Evolutionary conservation across 2,113 vertebrate genomes (phyloP).

Genomic region (Vidua macroura): DNA sequence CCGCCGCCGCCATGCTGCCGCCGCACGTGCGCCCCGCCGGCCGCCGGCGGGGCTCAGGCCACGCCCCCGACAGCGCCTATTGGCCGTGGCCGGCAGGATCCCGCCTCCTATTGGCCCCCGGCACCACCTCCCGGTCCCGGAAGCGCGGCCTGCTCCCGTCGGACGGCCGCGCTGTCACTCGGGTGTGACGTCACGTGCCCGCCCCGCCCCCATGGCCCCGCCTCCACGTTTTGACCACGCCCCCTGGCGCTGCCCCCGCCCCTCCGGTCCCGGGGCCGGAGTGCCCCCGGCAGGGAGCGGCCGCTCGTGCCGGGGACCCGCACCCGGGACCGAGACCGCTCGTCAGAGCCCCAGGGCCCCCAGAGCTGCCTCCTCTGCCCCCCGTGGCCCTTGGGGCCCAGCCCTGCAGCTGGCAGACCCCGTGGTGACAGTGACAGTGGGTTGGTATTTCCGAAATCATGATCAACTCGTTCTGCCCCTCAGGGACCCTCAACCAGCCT

Average conservation of each 20-base stretch:
- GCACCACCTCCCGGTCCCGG: background rate
- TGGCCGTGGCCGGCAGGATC: background rate
- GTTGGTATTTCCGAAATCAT: background rate
- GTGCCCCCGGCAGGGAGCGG: fast-evolving
- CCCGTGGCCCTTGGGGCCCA: background rate
- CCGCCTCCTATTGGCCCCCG: background rate
- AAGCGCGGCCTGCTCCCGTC: background rate
- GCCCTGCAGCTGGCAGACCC: background rate
- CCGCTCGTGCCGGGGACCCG: fast-evolving
- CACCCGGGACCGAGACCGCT: background rate
- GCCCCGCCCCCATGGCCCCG: fast-evolving
- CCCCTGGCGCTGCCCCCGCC: fast-evolving
- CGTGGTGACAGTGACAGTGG: background rate
- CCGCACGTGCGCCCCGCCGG: background rate
- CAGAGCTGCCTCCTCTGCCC: background rate
- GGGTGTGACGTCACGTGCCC: fast-evolving
- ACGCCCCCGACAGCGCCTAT: background rate
- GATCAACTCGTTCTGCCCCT: background rate
- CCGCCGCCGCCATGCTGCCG: background rate
- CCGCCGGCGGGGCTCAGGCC: fast-evolving
- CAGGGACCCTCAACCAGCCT: background rate
- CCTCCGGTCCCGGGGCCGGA: background rate
- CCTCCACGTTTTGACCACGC: fast-evolving
- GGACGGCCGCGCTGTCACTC: background rate
- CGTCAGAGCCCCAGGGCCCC: no score